Conservation (phyloP, 2,797 vertebrate genomes). For the Pseudomugil tenellus region DNA sequence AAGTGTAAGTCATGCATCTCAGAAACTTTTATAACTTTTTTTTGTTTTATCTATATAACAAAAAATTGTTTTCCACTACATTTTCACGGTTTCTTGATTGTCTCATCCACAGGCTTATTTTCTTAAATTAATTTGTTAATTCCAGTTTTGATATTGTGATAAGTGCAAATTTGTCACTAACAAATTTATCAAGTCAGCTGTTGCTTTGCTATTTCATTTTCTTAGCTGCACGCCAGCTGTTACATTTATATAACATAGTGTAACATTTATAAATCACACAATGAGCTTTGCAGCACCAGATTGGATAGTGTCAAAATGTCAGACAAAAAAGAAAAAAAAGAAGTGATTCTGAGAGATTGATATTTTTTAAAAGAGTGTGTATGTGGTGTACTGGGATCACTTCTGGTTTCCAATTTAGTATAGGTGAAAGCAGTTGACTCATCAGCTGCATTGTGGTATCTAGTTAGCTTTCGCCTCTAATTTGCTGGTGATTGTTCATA, state of each 20-base stretch:
- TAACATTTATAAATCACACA: not conserved
- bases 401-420: too few relatives aligned
- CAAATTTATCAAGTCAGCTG: not conserved
- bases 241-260: not conserved
- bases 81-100: slow-evolving; percentile 7
- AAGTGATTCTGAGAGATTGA: too few relatives aligned
- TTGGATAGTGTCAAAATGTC: not conserved
- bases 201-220: not conserved
- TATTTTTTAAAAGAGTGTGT: too few relatives aligned
- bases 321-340: not conserved
- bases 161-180: slow-evolving; percentile 13
- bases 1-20: slow-evolving; percentile 20
- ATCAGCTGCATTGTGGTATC: too few relatives aligned
- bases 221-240: not conserved
- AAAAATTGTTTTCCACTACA: not conserved
- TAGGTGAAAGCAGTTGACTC: too few relatives aligned
- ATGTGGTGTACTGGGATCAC: too few relatives aligned
- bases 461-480: too few relatives aligned
- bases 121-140: slow-evolving; percentile 1
- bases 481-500: too few relatives aligned
- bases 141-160: not conserved
- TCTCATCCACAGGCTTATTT: slow-evolving; percentile 1
- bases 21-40: slow-evolving; percentile 23
- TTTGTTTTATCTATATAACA: not conserved
- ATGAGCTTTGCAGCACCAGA: not conserved